Conservation (phyloP, 2,797 vertebrate species). For the Pseudochirops cupreus region DNA sequence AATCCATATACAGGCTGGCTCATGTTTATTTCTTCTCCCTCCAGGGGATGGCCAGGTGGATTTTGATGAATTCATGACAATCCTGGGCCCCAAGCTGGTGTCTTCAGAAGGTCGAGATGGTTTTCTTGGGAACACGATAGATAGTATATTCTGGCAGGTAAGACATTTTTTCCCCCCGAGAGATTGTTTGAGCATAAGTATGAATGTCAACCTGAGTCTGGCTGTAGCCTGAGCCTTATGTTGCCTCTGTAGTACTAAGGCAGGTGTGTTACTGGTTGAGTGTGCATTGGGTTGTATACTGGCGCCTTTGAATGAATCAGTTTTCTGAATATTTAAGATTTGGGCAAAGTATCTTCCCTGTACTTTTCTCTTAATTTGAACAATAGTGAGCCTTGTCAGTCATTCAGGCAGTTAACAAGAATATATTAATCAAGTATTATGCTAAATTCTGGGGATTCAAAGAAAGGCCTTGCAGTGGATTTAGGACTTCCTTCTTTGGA, state of each 20-base stretch:
- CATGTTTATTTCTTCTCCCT: slow-evolving; percentile 52
- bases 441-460: neutral
- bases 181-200: slow-evolving; percentile 14
- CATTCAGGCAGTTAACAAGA: neutral
- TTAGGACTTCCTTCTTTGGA: neutral
- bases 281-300: neutral
- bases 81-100: slow-evolving; percentile 96
- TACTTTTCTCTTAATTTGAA: neutral
- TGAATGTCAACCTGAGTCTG: neutral
- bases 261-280: neutral
- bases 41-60: slow-evolving; percentile 97
- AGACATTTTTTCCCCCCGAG: slow-evolving; percentile 65
- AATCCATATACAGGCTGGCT: slow-evolving; percentile 11
- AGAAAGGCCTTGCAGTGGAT: neutral
- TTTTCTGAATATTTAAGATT: neutral
- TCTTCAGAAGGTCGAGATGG: slow-evolving; percentile 96
- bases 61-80: slow-evolving; percentile 98
- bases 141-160: slow-evolving; percentile 99
- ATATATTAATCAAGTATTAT: neutral
- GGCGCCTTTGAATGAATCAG: neutral
- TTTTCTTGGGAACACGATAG: slow-evolving; percentile 97
- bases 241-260: neutral
- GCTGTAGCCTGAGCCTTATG: slow-evolving; percentile 12
- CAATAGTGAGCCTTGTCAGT: neutral
- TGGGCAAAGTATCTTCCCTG: neutral